Conservation (phyloP, 2,888 invertebrate genomes). For the Beris morrisii region DNA sequence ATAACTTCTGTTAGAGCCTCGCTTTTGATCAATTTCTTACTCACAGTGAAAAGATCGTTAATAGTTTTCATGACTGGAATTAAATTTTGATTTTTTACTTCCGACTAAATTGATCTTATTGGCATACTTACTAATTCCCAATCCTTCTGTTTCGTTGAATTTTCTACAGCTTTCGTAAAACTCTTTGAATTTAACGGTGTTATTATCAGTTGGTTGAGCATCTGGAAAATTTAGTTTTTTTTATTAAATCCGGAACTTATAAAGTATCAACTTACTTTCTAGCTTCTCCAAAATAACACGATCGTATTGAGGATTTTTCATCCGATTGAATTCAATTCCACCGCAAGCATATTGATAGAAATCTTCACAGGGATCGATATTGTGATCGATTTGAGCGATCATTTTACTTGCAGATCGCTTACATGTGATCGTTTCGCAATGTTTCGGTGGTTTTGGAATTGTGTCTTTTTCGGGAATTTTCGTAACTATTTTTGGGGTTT, state of each 20-base stretch:
- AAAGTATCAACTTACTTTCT: not conserved
- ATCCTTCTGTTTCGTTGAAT: conserved; percentile 17
- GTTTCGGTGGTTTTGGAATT: conserved; percentile 10
- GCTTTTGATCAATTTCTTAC: conserved; percentile 9
- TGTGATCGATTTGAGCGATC: conserved; percentile 36
- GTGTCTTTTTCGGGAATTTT: conserved; percentile 20
- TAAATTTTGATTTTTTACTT: not conserved
- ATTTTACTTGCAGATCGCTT: conserved; percentile 36
- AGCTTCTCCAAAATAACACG: conserved; percentile 21
- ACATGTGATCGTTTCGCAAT: conserved; percentile 33
- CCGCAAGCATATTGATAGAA: conserved; percentile 37
- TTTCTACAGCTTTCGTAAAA: conserved; percentile 27
- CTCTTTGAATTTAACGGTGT: conserved; percentile 25
- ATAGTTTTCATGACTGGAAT: not conserved
- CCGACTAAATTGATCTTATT: not conserved
- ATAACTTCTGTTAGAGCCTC: conserved; percentile 25
- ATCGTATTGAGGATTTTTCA: conserved; percentile 29
- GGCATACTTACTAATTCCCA: conserved; percentile 1
- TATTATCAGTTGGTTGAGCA: conserved; percentile 6
- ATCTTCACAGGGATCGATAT: conserved; percentile 35
- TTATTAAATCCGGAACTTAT: not conserved
- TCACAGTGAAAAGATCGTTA: conserved; percentile 24
- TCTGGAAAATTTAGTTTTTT: conserved; percentile 13
- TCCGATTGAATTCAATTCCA: conserved; percentile 32
- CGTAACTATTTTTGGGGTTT: not conserved